A percentile compares a stretch with the other conserved stretches of the same genome.
phyloP scores from a whole-genome alignment of 2,888 invertebrate genomes.

The Phaonia tiefii region DNA sequence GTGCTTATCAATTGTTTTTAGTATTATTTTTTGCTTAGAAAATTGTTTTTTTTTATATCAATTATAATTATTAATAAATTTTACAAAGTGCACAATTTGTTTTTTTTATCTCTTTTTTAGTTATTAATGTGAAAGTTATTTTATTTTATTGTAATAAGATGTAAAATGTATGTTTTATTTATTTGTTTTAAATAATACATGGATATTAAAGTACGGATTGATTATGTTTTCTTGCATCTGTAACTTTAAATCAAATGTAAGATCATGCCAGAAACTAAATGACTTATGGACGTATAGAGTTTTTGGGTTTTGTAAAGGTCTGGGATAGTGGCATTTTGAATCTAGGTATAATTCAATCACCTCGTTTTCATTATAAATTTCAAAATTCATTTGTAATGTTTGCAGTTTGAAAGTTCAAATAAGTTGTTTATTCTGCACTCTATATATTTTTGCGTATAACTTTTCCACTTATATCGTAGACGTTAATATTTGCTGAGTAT shows the following conservation, averaged over 20 bases:
- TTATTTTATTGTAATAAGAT: constrained; percentile 47
- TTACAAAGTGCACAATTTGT: constrained; percentile 64
- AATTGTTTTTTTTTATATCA: constrained; percentile 54
- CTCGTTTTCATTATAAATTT: too few species aligned
- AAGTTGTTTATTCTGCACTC: too few species aligned
- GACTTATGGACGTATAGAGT: too few species aligned
- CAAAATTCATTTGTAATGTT: too few species aligned
- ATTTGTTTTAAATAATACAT: constrained; percentile 27
- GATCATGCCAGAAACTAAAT: too few species aligned
- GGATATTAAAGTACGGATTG: not conserved
- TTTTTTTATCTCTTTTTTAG: constrained; percentile 3
- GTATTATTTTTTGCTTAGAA: constrained; percentile 51
- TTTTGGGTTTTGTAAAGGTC: too few species aligned
- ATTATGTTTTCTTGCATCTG: not conserved
- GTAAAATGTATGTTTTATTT: constrained; percentile 41
- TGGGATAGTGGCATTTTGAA: too few species aligned
- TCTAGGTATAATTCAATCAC: too few species aligned
- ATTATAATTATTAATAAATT: constrained; percentile 59
- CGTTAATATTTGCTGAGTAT: too few species aligned
- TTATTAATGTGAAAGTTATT: constrained; percentile 18
- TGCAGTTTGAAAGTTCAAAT: too few species aligned
- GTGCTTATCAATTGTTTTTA: constrained; percentile 51
- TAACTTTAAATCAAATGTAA: not conserved
- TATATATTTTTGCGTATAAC: too few species aligned
- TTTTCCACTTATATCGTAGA: too few species aligned